A percentile compares a stretch with the other conserved stretches of the same genome.
phyloP scores from a whole-genome alignment of 2,888 invertebrate species.

The Mactromeris polynyma region DNA sequence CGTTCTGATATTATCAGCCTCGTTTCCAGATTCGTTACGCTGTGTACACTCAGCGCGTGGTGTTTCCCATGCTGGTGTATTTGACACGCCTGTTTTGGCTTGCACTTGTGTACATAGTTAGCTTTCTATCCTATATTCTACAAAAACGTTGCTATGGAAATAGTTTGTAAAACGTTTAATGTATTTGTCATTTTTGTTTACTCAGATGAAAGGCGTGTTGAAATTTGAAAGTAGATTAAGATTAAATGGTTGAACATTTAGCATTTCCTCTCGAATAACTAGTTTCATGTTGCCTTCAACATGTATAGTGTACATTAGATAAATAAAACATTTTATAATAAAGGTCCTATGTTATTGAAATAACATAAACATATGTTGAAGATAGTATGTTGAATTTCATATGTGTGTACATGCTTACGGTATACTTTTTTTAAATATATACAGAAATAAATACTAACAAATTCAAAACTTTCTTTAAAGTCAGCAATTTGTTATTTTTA shows the following conservation, averaged over 20 bases:
- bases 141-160: constrained; percentile 57
- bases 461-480: too few species aligned
- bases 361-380: not conserved
- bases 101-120: constrained; percentile 39
- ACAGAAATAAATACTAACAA: too few species aligned
- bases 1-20: constrained; percentile 54
- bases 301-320: too few species aligned
- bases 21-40: constrained; percentile 38
- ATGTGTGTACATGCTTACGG: too few species aligned
- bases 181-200: constrained; percentile 32
- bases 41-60: constrained; percentile 36
- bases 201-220: constrained; percentile 8
- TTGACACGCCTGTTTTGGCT: constrained; percentile 55
- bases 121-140: constrained; percentile 28
- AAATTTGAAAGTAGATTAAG: not conserved
- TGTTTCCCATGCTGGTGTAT: constrained; percentile 34
- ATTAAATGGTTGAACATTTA: not conserved
- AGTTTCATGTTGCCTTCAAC: not conserved
- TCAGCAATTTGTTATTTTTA: not conserved
- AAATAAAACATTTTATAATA: too few species aligned
- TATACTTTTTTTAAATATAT: too few species aligned
- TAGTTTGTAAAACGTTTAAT: constrained; percentile 45
- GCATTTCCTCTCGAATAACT: not conserved
- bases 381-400: not conserved
- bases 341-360: too few species aligned